Conservation (phyloP, 2,888 invertebrate genomes). For the Calameuta idolon region DNA sequence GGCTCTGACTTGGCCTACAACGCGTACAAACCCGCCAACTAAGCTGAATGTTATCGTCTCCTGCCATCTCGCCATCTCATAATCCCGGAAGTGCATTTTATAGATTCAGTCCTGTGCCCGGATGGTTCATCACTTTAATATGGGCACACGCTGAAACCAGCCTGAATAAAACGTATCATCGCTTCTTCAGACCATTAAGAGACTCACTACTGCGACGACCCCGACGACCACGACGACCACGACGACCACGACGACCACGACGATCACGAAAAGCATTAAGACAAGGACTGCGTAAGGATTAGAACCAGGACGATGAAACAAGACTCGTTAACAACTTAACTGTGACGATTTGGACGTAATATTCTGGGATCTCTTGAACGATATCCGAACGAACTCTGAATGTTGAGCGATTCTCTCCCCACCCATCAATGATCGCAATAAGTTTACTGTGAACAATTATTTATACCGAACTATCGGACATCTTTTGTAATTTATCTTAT, state of each 20-base stretch:
- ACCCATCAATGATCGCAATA: conserved; percentile 29
- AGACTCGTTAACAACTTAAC: conserved; percentile 15
- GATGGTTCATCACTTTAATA: too few species aligned
- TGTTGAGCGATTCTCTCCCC: background rate
- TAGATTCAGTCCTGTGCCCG: too few species aligned
- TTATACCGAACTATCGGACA: conserved; percentile 41
- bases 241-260: background rate
- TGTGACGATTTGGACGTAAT: too few species aligned
- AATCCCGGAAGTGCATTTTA: too few species aligned
- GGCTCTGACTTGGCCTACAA: conserved; percentile 80
- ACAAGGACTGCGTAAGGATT: conserved; percentile 27
- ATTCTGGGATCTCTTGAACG: too few species aligned
- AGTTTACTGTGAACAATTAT: conserved; percentile 43
- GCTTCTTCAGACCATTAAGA: conserved; percentile 13
- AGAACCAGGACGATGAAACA: conserved; percentile 18
- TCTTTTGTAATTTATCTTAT: conserved; percentile 60
- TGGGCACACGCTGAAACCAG: background rate
- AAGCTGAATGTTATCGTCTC: conserved; percentile 30
- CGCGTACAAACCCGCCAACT: conserved; percentile 70
- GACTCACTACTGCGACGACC: conserved; percentile 24
- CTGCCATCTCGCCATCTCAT: background rate
- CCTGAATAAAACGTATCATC: conserved; percentile 5
- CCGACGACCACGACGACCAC: too few species aligned
- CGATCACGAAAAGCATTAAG: conserved; percentile 24
- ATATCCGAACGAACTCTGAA: too few species aligned